Evolutionary conservation across 2,888 invertebrate species (phyloP), one percentile per base, ranked within the genome.

Genomic region (Papilio demoleus): DNA sequence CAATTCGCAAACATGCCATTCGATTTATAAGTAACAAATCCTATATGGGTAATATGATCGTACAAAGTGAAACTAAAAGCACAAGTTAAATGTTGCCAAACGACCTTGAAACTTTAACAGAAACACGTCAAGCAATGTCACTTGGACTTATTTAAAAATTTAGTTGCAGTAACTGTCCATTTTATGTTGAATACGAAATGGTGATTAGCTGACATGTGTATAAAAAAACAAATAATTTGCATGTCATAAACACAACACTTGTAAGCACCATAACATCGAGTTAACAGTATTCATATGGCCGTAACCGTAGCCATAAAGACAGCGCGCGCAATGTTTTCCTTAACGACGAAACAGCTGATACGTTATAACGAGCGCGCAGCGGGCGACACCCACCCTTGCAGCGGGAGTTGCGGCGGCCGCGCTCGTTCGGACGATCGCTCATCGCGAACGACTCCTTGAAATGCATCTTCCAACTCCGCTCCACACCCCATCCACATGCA

Each of bases 371-470:
- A 77, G 76, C 78, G 77, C 85, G 84, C 81, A 85, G 82, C 65
- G 72, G 71, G 78, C 77, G 82, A 85, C 86, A 92, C 92, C 86
- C 84, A 92, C 92, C 91, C 90, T 90, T 92, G 91, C 91, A 91
- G 83, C 92, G 92, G 78, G 91, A 90, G 87, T 90, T 90, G 88
- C 91, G 92, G 81, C 91, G 91, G 85, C 88, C 90, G 85, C 92
- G 91, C 86, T 92, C 92, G 88, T 83, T 90, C 84, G 91, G 90
- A 88, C 90, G 91, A 89, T 92, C 92, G 92, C 89, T 92, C 92
- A 92, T 92, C 85, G 90, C 90, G 90, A 92, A 90, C 84, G 91
- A 87, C 90, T 92, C 91, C 86, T 92, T 92, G 92, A 92, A 91
- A 92, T 92, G 92, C 92, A 92, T 92, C 89, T 92, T 92, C 92